Base-by-base conservation (phyloP, 2,113 vertebrate species). In the Peromyscus californicus region DNA sequence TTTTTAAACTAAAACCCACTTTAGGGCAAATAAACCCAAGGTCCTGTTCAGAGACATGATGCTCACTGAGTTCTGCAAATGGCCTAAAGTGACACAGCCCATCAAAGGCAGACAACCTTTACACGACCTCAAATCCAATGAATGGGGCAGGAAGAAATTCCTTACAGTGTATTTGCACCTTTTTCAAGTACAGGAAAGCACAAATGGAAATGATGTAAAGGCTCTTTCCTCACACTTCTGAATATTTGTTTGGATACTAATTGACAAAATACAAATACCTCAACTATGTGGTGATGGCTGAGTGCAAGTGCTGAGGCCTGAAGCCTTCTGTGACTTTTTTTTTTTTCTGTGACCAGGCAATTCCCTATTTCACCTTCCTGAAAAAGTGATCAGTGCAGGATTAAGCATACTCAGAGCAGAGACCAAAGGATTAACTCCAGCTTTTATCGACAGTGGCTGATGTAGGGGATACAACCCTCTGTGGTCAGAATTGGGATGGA, bases 1-100 rank as follows among this genome's bases (percentile, higher is more conserved):
- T 90, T 67, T 86, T 83, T 70, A 94, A 70, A n/a, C 17, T 67
- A 86, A 95, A 96, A 94, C 84, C 83, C 93, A 97, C 89, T 95
- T 94, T 63, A 65, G 78, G 78, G 45, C 65, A 95, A 95, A 96
- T 93, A 96, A 93, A 93, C 36, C 6, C 0, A 9, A 72, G 69
- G 29, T 79, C 7, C 69, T 95, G 6, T 89, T 67, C 95, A 91
- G 51, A 59, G 78, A 95, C 76, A 17, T n/a, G 54, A 70, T 59
- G 22, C 42, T 86, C 80, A 33, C 13, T 86, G 94, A 96, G 51
- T 45, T 85, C 76, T 67, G 31, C 51, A 78, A 39, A 90, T 84
- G 69, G 45, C 76, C 63, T 45, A 42, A 95, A 67, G 59, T 92
- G 45, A 42, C 39, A 89, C 5, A 89, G 72, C 15, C 54, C 54